These are phyloP conservation scores for Megaceryle maxima DNA, from an alignment of 2,113 vertebrate genomes.

Conservation along the genomic window DNA sequence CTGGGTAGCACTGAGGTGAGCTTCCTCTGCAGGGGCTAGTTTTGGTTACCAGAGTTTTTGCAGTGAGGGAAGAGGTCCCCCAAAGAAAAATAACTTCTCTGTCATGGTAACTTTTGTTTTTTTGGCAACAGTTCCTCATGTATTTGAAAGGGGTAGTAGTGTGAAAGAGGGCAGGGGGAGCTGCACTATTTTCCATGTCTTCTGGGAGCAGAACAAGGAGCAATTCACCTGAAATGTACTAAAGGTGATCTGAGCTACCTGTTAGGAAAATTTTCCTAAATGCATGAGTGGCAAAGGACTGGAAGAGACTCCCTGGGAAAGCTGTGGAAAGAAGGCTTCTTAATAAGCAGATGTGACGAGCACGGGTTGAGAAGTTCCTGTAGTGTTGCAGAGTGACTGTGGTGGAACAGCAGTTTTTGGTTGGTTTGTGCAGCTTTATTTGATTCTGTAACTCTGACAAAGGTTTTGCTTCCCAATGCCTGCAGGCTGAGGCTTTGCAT, in stretches of 20 bases:
- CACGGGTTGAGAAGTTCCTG: not conserved
- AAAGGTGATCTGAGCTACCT: not conserved
- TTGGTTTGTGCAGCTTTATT: not conserved
- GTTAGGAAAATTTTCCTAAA: not conserved
- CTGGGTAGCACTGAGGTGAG: not conserved
- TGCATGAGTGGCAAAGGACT: not conserved
- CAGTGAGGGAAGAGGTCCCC: not conserved
- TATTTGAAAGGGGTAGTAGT: not conserved
- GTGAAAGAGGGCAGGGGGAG: not conserved
- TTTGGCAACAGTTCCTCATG: not conserved
- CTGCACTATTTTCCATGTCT: fast-evolving
- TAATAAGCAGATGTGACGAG: not conserved
- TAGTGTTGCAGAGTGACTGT: not conserved
- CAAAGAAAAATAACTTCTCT: not conserved
- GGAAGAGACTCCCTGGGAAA: not conserved
- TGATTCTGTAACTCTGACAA: too few relatives aligned
- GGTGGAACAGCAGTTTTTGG: not conserved
- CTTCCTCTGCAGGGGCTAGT: not conserved
- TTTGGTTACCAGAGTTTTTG: not conserved
- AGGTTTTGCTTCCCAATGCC: not conserved
- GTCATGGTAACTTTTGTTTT: not conserved
- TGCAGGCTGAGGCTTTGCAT: not conserved
- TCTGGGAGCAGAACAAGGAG: not conserved
- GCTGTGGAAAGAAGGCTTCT: not conserved
- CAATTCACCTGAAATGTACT: fast-evolving